These are phyloP conservation scores for Galagoides demidoff DNA, from an alignment of 2,797 vertebrate genomes.

Conservation along the genomic window DNA sequence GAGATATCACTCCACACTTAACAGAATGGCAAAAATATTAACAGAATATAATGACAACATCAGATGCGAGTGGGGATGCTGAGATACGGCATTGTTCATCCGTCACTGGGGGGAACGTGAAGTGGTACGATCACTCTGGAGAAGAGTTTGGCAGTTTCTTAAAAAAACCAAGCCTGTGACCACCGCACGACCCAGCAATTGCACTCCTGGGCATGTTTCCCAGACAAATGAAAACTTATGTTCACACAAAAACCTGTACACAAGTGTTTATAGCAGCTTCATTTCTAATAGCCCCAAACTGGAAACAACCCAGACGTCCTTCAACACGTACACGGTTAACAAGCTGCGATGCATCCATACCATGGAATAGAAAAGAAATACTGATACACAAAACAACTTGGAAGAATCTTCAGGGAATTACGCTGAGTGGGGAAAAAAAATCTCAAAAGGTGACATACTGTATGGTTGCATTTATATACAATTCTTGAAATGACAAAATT, in stretches of 20 bases:
- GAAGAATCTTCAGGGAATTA: not conserved
- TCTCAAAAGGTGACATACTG: not conserved
- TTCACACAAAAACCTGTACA: conserved; percentile 7
- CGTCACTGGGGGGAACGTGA: no score
- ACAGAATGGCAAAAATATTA: not conserved
- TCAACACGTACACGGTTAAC: not conserved
- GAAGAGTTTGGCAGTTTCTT: not conserved
- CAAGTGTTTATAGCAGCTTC: conserved; percentile 9
- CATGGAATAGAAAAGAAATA: not conserved
- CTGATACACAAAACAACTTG: no score
- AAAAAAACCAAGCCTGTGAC: not conserved
- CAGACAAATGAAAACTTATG: conserved; percentile 31
- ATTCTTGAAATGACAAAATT: not conserved
- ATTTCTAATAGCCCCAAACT: not conserved
- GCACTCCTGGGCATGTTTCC: conserved; percentile 17
- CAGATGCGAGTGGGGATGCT: fast-evolving
- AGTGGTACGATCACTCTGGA: not conserved
- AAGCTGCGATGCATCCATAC: fast-evolving
- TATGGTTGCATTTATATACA: not conserved
- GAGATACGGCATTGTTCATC: fast-evolving
- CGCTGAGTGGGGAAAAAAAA: not conserved
- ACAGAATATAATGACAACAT: not conserved
- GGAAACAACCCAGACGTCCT: not conserved
- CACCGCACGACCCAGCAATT: not conserved
- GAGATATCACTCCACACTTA: not conserved